Conservation (phyloP, 2,888 invertebrate species). For the Eumerus sabulonum region DNA sequence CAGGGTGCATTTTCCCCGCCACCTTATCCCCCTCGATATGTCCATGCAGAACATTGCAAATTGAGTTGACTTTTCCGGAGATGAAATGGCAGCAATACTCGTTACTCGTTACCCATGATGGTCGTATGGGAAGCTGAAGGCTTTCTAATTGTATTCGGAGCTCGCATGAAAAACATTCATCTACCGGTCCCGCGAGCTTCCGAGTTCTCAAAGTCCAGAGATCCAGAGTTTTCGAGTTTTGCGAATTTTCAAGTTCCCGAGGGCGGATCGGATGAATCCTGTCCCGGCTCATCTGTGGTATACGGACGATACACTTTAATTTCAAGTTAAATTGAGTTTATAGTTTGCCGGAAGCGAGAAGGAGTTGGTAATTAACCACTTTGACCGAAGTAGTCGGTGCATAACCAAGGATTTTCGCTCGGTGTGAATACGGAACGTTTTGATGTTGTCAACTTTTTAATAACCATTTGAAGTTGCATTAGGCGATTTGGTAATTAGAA, state of each 20-base stretch:
- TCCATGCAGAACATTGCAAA: constrained; percentile 41
- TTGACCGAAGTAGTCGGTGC: constrained; percentile 30
- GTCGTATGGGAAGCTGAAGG: constrained; percentile 32
- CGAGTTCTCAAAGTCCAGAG: too few relatives aligned
- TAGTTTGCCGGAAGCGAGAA: constrained; percentile 39
- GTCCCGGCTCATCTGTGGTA: too few relatives aligned
- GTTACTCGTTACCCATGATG: neutral
- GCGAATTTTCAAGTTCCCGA: too few relatives aligned
- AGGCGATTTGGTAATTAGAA: constrained; percentile 21
- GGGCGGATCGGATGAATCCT: too few relatives aligned
- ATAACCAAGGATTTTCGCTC: too few relatives aligned
- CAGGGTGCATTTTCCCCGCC: neutral
- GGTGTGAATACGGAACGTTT: constrained; percentile 8
- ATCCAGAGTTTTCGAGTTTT: too few relatives aligned
- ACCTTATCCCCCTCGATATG: neutral
- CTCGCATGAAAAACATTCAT: constrained; percentile 1
- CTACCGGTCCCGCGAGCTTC: neutral
- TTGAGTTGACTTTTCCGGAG: constrained; percentile 48
- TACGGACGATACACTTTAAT: constrained; percentile 23
- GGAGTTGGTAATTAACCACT: constrained; percentile 60
- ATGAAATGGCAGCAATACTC: neutral
- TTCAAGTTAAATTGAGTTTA: constrained; percentile 54
- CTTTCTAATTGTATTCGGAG: constrained; percentile 52
- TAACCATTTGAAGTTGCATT: constrained; percentile 61
- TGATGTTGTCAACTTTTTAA: constrained; percentile 61